Evolutionary conservation across 2,113 vertebrate species (phyloP).

Genomic region (Strix aluco): DNA sequence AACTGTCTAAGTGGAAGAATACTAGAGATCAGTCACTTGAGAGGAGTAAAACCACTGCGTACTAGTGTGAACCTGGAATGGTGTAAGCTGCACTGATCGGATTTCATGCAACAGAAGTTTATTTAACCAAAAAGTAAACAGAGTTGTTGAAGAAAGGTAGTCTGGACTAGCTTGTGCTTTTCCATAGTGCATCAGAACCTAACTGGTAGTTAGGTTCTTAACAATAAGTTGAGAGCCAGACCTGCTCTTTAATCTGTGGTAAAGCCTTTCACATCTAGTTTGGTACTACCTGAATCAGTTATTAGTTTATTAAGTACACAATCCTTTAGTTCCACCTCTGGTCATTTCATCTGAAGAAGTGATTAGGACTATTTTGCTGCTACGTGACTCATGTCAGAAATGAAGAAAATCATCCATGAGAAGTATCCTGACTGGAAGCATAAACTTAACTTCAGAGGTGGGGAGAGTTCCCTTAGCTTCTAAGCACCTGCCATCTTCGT

Average conservation of each 20-base stretch:
- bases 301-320: not conserved
- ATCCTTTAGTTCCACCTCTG: not conserved
- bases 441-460: not conserved
- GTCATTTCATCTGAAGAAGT: not conserved
- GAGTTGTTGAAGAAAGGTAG: not conserved
- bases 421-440: not conserved
- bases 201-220: not conserved
- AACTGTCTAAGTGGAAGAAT: not conserved
- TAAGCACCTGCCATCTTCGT: not conserved
- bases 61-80: not conserved
- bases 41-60: not conserved
- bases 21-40: not conserved
- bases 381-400: not conserved
- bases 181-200: not conserved
- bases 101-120: not conserved
- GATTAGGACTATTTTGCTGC: not conserved
- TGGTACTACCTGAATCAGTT: not conserved
- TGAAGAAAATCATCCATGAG: fast-evolving
- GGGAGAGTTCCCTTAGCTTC: not conserved
- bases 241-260: not conserved
- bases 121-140: not conserved
- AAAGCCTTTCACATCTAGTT: not conserved
- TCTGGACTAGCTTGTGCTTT: not conserved
- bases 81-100: not conserved
- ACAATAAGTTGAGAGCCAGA: not conserved